Evolutionary conservation across 1,140 invertebrate species (phyloP), one percentile per base, ranked within the genome.

Genomic region (Zaprionus tsacasi): DNA sequence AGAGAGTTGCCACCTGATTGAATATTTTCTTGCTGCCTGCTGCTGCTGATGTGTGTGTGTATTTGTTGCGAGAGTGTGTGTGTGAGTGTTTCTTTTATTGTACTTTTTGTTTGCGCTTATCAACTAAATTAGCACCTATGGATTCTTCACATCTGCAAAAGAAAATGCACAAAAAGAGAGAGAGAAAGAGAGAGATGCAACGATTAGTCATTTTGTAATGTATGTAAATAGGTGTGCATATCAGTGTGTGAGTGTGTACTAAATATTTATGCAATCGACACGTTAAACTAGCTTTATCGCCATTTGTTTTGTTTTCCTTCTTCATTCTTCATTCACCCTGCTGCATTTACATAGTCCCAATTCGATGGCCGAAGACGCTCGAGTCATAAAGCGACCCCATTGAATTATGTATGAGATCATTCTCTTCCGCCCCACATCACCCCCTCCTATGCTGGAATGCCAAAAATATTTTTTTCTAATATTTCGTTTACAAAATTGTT

Each of bases 61-160:
- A 48, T 25, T 11, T 48, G 57, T 60, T 60, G 11, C 61, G 30
- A 38, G 66, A 17, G 40, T 67, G n/a, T 45, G 11, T 60, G 17
- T 58, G 43, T 63, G 58, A 33, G 35, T 45, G 68, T 78, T 64
- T 38, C 36, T 57, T 75, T 70, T 88, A 88, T 92, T 92, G 81
- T 91, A 89, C 79, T 91, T 82, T 70, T 30, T 65, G 57, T 82
- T 92, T 83, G 70, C 71, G 69, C 91, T 92, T 91, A 92, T 87
- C 81, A 78, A 87, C 91, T 92, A 92, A 90, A 88, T 92, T 92
- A 92, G 91, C 91, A 92, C 91, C 91, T 91, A 92, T 71, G 85
- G 91, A 92, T 92, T 92, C 78, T 87, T 92, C 78, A 87, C 82
- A 92, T 92, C 91, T 92, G 91, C 58, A 92, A 92, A 64, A 38